These are phyloP conservation scores for Nettapus auritus DNA, from an alignment of 2,113 vertebrate genomes.

Conservation along the genomic window DNA sequence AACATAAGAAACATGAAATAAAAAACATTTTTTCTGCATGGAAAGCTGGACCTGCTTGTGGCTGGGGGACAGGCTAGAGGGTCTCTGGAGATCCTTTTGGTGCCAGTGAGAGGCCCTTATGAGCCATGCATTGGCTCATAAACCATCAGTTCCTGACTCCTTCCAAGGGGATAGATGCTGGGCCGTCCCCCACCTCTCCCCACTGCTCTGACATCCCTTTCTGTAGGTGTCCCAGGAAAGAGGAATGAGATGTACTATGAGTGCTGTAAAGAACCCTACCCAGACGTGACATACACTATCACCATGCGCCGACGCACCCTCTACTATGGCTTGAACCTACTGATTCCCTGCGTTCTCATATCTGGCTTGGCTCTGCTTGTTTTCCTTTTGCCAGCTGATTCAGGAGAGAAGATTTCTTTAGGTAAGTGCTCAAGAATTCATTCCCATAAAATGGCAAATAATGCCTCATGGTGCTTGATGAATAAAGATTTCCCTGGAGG, in stretches of 20 bases:
- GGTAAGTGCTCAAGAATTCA: slow-evolving; percentile 9
- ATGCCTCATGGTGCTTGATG: neutral
- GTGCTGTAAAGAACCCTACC: slow-evolving; percentile 92
- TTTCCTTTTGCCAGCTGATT: slow-evolving; percentile 91
- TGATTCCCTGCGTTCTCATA: slow-evolving; percentile 91
- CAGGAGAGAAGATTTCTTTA: slow-evolving; percentile 87
- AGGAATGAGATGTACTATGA: slow-evolving; percentile 91
- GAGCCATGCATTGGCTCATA: neutral
- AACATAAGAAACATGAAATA: neutral
- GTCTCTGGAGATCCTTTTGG: neutral
- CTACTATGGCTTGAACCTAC: slow-evolving; percentile 90
- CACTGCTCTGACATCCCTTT: neutral
- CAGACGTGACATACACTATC: slow-evolving; percentile 90
- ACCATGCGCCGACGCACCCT: slow-evolving; percentile 89
- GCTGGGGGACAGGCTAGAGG: neutral
- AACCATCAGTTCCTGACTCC: neutral
- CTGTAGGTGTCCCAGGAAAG: slow-evolving; percentile 85
- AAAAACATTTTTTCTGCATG: neutral
- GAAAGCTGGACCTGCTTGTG: neutral
- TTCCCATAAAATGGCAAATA: neutral
- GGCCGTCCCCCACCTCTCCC: neutral
- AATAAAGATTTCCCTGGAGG: neutral
- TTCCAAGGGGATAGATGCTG: neutral
- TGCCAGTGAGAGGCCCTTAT: neutral
- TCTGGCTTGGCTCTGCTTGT: slow-evolving; percentile 89